A percentile compares a stretch with the other conserved stretches of the same genome.
These are phyloP conservation scores for Hybognathus amarus DNA, from an alignment of 2,797 vertebrate genomes.

Conservation along the genomic window DNA sequence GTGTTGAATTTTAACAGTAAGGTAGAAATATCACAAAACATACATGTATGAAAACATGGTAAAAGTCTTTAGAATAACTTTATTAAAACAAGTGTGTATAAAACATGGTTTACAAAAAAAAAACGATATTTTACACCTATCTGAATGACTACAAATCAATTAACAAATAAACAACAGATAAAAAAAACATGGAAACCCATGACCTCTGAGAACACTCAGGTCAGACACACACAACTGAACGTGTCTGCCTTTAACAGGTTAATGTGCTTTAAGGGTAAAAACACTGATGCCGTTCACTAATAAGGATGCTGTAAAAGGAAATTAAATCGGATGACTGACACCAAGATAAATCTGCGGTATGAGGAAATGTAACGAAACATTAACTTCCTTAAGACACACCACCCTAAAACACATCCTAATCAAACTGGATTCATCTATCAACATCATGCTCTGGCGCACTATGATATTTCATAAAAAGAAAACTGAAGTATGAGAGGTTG, in stretches of 20 bases:
- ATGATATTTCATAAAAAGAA: neutral
- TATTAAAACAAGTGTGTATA: constrained; percentile 74
- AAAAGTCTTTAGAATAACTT: constrained; percentile 52
- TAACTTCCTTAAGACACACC: neutral
- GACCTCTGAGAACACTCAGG: neutral
- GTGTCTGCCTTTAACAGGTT: neutral
- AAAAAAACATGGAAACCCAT: neutral
- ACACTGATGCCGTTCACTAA: neutral
- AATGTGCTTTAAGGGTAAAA: neutral
- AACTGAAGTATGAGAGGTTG: neutral
- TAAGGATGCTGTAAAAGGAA: neutral
- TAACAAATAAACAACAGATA: constrained; percentile 25
- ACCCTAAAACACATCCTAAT: neutral
- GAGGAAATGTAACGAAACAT: constrained; percentile 1
- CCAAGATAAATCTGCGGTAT: neutral
- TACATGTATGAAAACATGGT: constrained; percentile 11
- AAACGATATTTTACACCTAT: constrained; percentile 55
- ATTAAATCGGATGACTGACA: neutral
- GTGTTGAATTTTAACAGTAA: neutral
- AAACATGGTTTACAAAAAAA: constrained; percentile 66
- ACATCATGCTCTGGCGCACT: neutral
- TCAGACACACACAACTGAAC: neutral
- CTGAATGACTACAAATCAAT: constrained; percentile 35
- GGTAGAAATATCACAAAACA: neutral
- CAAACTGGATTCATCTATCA: neutral